Conservation (phyloP, 2,113 vertebrate genomes). For the Eulemur macaco region DNA sequence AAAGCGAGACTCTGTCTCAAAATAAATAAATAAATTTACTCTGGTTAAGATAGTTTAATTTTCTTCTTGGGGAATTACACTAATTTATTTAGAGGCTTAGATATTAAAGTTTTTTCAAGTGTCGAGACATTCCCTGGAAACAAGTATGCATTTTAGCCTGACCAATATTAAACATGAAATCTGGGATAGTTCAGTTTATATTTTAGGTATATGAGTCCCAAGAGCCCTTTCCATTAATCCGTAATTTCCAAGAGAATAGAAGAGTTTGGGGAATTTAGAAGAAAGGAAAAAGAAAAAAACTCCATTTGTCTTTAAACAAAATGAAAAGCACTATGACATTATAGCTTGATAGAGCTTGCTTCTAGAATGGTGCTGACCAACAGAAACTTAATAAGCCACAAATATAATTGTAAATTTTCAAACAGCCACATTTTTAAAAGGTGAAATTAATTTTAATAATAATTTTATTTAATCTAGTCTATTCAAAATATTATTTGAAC, state of each 20-base stretch:
- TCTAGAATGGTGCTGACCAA: background rate
- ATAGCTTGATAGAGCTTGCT: background rate
- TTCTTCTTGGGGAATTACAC: background rate
- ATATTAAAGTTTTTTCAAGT: background rate
- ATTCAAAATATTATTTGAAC: background rate
- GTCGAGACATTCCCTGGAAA: conserved; percentile 3
- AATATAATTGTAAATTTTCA: conserved; percentile 33
- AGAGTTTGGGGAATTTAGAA: background rate
- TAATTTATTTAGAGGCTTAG: background rate
- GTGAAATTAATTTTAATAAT: background rate
- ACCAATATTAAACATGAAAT: background rate
- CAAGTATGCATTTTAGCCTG: background rate
- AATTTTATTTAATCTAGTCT: background rate
- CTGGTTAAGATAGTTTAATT: background rate
- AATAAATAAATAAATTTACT: background rate
- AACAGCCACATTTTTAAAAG: background rate
- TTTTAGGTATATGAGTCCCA: background rate
- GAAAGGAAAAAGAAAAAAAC: background rate
- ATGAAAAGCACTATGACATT: conserved; percentile 29
- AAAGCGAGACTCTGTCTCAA: no score
- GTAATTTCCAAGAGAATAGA: background rate
- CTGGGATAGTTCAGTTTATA: background rate
- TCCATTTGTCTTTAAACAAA: conserved; percentile 1
- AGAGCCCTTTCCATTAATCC: background rate
- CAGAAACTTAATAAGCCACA: background rate